phyloP scores from a whole-genome alignment of 37 sponge, comb jelly and placozoan species.

The Sycon ciliatum region DNA sequence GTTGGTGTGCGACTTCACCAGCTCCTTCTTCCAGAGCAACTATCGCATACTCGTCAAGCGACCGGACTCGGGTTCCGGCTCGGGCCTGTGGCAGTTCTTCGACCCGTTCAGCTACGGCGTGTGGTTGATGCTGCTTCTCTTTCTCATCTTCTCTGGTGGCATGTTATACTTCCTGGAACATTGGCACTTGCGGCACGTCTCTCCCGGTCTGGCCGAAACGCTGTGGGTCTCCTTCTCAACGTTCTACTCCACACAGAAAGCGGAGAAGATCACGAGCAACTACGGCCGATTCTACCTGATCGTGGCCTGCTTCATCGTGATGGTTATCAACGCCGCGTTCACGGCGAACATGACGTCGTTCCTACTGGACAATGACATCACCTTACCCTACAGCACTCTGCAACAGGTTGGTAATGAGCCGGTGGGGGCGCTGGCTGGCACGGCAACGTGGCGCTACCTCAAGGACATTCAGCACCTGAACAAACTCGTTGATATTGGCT shows the following conservation, averaged over 20 bases:
- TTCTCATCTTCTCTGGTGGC: neutral
- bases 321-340: neutral
- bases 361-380: neutral
- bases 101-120: neutral
- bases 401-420: neutral
- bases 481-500: neutral
- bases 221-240: conserved; percentile 11
- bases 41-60: neutral
- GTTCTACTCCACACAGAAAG: neutral
- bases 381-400: neutral
- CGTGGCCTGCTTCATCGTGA: neutral
- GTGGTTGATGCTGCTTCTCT: neutral
- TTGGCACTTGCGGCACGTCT: neutral
- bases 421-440: conserved; percentile 1
- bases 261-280: neutral
- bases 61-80: neutral
- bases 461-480: neutral
- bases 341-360: neutral
- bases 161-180: neutral
- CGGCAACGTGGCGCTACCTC: neutral
- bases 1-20: neutral
- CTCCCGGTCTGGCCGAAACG: neutral
- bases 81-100: conserved; percentile 8
- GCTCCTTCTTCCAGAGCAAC: neutral
- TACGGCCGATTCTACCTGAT: neutral